phyloP scores from a whole-genome alignment of 2,888 invertebrate species.

The Polyommatus iphigenia region DNA sequence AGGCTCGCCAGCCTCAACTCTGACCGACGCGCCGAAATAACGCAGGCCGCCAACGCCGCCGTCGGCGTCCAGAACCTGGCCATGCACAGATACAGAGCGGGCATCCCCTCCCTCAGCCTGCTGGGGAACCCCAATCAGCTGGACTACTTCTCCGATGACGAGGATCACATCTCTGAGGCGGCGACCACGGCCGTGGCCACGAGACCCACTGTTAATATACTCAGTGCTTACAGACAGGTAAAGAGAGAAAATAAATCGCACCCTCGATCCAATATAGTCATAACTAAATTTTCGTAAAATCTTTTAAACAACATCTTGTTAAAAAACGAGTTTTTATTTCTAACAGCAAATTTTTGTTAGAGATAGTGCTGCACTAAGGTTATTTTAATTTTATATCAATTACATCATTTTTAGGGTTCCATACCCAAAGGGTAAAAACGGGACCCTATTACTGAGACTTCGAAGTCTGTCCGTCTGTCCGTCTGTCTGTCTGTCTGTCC shows the following conservation, averaged over 20 bases:
- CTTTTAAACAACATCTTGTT: no score
- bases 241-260: neutral
- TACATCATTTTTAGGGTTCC: no score
- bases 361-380: no score
- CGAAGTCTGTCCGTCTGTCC: no score
- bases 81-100: constrained; percentile 48
- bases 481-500: no score
- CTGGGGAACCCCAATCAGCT: constrained; percentile 85
- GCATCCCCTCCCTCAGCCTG: constrained; percentile 64
- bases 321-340: no score
- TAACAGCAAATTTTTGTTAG: no score
- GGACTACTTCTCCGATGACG: constrained; percentile 84
- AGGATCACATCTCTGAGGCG: constrained; percentile 50
- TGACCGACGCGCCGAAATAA: constrained; percentile 32
- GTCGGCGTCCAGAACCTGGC: constrained; percentile 41
- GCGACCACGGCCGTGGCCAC: constrained; percentile 65
- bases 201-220: constrained; percentile 67
- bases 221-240: constrained; percentile 70
- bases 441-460: no score
- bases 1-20: constrained; percentile 49
- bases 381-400: no score
- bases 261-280: no score
- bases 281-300: no score
- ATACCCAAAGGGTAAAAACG: no score
- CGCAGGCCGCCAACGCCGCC: constrained; percentile 33